A percentile compares a stretch with the other conserved stretches of the same genome.
Conservation (phyloP, 2,797 vertebrate species). For the Lophius americanus region DNA sequence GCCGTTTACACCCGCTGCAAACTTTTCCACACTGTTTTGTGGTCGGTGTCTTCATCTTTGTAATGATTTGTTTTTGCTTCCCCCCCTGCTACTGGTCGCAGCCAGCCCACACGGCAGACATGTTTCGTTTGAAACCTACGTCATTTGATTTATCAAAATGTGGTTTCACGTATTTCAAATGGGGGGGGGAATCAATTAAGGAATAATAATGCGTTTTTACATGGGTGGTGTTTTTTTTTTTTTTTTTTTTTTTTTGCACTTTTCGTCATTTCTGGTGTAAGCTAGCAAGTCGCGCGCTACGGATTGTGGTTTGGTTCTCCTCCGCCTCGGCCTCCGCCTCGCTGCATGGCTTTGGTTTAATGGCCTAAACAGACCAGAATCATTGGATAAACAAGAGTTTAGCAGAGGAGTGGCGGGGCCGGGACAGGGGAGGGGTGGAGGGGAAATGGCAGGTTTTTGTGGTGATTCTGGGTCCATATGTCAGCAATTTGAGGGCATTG, state of each 20-base stretch:
- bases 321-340: conserved; percentile 51
- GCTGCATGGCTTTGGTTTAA: conserved; percentile 78
- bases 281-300: conserved; percentile 28
- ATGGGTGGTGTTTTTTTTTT: neutral
- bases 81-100: conserved; percentile 63
- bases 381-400: conserved; percentile 92
- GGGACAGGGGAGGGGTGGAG: conserved; percentile 69
- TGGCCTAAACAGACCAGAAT: conserved; percentile 82
- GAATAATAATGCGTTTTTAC: conserved; percentile 4
- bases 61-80: conserved; percentile 52
- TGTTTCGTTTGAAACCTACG: conserved; percentile 40
- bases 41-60: conserved; percentile 57
- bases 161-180: conserved; percentile 4
- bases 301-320: conserved; percentile 36
- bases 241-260: neutral
- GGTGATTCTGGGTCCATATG: conserved; percentile 93
- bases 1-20: conserved; percentile 55
- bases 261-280: conserved; percentile 11
- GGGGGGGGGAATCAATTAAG: neutral
- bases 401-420: conserved; percentile 78
- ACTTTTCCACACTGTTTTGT: conserved; percentile 50
- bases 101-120: conserved; percentile 55
- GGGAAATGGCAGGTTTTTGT: conserved; percentile 88
- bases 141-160: conserved; percentile 37
- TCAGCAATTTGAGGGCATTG: conserved; percentile 99